Evolutionary conservation across 2,797 vertebrate species (phyloP).

Genomic region (Tapera naevia): DNA sequence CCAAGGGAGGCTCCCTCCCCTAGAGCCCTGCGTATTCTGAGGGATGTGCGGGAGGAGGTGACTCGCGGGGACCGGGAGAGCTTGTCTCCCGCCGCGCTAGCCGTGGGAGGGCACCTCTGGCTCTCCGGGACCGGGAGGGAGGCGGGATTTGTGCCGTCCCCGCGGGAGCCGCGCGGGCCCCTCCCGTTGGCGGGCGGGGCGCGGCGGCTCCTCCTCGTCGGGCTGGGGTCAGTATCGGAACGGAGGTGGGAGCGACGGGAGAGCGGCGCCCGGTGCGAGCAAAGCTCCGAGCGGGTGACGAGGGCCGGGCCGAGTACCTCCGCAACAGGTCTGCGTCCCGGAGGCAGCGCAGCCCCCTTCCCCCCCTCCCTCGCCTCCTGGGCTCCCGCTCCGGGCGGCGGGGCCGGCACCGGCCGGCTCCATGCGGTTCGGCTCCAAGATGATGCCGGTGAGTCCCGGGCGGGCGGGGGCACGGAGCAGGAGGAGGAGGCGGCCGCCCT

Average conservation of each 20-base stretch:
- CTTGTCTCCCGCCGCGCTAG: too few relatives aligned
- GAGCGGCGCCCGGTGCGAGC: neutral
- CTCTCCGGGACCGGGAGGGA: too few relatives aligned
- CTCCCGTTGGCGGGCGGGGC: slow-evolving; percentile 40
- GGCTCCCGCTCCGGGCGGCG: neutral
- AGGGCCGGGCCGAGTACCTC: neutral
- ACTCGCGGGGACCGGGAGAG: neutral
- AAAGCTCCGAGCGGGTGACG: neutral
- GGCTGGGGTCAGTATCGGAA: slow-evolving; percentile 39
- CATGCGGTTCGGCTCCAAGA: slow-evolving; percentile 92
- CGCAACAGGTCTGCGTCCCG: slow-evolving; percentile 36
- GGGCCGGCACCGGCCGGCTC: slow-evolving; percentile 61
- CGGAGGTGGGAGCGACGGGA: neutral
- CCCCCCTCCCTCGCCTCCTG: neutral
- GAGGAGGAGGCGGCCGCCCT: neutral
- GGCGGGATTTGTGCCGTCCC: too few relatives aligned
- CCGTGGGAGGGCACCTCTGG: too few relatives aligned
- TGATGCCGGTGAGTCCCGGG: slow-evolving; percentile 92
- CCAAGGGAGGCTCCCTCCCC: too few relatives aligned
- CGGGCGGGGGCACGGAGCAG: neutral
- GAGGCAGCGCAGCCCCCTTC: neutral
- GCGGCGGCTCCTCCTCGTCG: slow-evolving; percentile 9
- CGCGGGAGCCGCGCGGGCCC: neutral
- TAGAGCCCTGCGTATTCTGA: neutral
- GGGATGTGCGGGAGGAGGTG: neutral